Conservation (phyloP, 2,888 invertebrate genomes). For the Selenia dentaria region DNA sequence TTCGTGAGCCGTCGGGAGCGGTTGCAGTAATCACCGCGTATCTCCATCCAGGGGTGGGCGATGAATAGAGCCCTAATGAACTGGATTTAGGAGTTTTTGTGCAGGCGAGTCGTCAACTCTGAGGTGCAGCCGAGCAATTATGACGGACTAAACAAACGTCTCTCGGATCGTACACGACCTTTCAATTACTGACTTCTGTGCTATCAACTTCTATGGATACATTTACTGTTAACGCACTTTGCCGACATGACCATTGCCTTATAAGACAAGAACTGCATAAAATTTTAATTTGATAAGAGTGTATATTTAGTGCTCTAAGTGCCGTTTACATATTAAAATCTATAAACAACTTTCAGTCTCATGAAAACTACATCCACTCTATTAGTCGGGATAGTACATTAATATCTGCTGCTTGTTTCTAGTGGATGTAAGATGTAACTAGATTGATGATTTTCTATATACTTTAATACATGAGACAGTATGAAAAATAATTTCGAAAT, state of each 20-base stretch:
- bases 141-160: constrained; percentile 78
- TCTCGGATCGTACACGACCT: constrained; percentile 57
- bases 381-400: no score
- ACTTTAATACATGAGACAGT: no score
- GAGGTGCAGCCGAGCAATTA: constrained; percentile 82
- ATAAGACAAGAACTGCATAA: no score
- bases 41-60: constrained; percentile 83
- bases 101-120: constrained; percentile 75
- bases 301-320: no score
- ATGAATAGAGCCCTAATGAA: constrained; percentile 84
- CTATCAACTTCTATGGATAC: constrained; percentile 47
- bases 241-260: not conserved
- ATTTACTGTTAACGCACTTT: constrained; percentile 24
- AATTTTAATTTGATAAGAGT: no score
- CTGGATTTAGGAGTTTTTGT: constrained; percentile 85
- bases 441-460: no score
- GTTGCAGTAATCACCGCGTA: constrained; percentile 85
- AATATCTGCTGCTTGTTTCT: no score
- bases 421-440: no score
- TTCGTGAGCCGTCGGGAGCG: constrained; percentile 84
- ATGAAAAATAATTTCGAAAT: no score
- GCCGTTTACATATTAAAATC: no score
- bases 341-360: no score
- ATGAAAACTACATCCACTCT: no score
- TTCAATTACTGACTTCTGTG: constrained; percentile 60